phyloP scores from a whole-genome alignment of 2,113 vertebrate species.

The Arothron firmamentum region DNA sequence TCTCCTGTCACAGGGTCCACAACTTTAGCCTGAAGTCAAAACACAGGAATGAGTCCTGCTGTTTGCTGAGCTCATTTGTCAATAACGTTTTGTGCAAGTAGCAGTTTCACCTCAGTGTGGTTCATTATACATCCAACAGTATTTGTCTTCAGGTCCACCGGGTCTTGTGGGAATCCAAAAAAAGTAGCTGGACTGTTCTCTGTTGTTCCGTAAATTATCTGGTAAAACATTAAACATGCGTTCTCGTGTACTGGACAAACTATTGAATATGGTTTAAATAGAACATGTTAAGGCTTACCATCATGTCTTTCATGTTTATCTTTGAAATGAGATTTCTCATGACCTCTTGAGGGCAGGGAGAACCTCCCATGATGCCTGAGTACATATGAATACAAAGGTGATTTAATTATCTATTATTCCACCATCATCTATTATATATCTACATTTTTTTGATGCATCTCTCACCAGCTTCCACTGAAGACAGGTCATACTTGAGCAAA shows the following conservation, averaged over 20 bases:
- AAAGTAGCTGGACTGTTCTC: constrained; percentile 94
- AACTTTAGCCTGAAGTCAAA: constrained; percentile 81
- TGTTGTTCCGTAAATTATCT: constrained; percentile 89
- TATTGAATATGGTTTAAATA: too few species aligned
- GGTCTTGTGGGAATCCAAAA: constrained; percentile 78
- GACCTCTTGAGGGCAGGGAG: constrained; percentile 81
- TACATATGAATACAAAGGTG: constrained; percentile 38
- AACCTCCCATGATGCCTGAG: constrained; percentile 78
- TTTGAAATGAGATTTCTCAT: constrained; percentile 69
- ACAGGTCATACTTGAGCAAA: constrained; percentile 78
- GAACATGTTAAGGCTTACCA: constrained; percentile 59
- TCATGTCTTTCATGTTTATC: constrained; percentile 77
- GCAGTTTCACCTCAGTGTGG: constrained; percentile 84
- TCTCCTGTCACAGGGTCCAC: constrained; percentile 56
- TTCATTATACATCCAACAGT: constrained; percentile 80
- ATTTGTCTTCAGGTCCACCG: constrained; percentile 66
- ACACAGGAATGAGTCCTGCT: neutral
- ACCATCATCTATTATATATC: neutral
- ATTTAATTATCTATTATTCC: neutral
- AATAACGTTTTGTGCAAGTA: too few species aligned
- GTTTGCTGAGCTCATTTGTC: too few species aligned
- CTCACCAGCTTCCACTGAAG: constrained; percentile 80
- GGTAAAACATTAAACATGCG: neutral
- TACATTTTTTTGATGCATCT: neutral
- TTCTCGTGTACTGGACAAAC: neutral